Percentiles rank a stretch among this genome's conserved stretches.
phyloP scores from a whole-genome alignment of 2,888 invertebrate genomes.

The Drosophila macrospina region DNA sequence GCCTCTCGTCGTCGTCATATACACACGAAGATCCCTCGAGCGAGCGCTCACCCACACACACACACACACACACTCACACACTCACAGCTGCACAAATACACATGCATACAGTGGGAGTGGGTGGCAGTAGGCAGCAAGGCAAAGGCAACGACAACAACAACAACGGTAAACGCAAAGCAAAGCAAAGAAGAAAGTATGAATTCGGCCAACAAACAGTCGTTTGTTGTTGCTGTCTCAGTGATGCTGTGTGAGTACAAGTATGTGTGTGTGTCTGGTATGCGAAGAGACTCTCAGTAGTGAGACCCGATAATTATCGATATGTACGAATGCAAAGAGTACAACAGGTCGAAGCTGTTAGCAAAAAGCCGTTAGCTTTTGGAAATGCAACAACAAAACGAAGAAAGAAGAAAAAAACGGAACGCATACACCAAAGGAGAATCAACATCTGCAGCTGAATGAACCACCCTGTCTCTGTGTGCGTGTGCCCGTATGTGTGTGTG shows the following conservation, averaged over 20 bases:
- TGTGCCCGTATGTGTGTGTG: constrained; percentile 12
- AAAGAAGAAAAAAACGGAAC: constrained; percentile 14
- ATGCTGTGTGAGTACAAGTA: constrained; percentile 26
- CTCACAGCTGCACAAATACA: constrained; percentile 23
- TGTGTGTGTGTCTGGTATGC: constrained; percentile 23
- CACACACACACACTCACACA: constrained; percentile 33
- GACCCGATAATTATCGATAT: constrained; percentile 62
- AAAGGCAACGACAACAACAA: constrained; percentile 28
- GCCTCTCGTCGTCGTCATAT: constrained; percentile 51
- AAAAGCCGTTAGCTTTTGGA: constrained; percentile 61
- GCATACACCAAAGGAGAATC: constrained; percentile 9
- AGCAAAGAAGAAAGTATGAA: constrained; percentile 65
- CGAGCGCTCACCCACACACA: constrained; percentile 38
- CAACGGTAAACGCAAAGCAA: constrained; percentile 18
- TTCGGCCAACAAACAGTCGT: constrained; percentile 56
- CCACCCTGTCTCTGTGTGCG: constrained; percentile 23
- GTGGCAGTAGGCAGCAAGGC: constrained; percentile 48
- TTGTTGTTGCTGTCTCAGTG: constrained; percentile 24
- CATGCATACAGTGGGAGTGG: constrained; percentile 58
- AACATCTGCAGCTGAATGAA: constrained; percentile 25
- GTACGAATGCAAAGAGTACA: constrained; percentile 51
- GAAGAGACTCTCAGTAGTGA: constrained; percentile 22
- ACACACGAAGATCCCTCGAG: constrained; percentile 48
- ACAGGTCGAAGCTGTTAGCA: constrained; percentile 61
- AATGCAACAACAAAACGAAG: constrained; percentile 47